These are phyloP conservation scores for Menidia menidia DNA, from an alignment of 2,797 vertebrate species.

Conservation along the genomic window DNA sequence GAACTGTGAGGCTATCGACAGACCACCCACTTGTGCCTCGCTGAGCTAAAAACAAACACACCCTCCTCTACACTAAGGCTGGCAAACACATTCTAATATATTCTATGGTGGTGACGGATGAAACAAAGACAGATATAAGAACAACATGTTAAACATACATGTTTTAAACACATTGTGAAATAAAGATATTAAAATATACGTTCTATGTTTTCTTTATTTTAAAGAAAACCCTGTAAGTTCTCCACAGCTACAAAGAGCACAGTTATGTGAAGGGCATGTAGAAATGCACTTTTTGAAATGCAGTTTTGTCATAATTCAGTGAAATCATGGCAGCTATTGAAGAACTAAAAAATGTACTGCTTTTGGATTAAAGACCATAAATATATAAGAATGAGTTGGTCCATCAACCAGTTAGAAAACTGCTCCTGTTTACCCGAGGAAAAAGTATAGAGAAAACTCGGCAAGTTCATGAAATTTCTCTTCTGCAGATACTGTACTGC, in stretches of 20 bases:
- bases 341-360: not conserved
- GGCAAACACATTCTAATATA: not conserved
- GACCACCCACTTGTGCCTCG: slow-evolving; percentile 37
- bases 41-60: slow-evolving; percentile 51
- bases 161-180: not conserved
- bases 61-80: slow-evolving; percentile 30
- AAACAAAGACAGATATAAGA: not conserved
- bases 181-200: not conserved
- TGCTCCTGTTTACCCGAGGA: slow-evolving; percentile 40
- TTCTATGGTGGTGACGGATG: too few relatives aligned
- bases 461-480: slow-evolving; percentile 38
- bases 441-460: slow-evolving; percentile 36
- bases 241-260: not conserved
- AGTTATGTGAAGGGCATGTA: too few relatives aligned
- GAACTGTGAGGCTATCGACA: slow-evolving; percentile 20
- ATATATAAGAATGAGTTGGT: slow-evolving; percentile 11
- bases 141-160: not conserved
- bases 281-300: too few relatives aligned
- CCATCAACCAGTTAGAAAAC: slow-evolving; percentile 34
- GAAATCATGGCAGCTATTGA: not conserved
- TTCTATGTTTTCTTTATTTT: not conserved
- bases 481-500: slow-evolving; percentile 46
- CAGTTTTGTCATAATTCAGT: too few relatives aligned
- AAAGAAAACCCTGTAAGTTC: not conserved
- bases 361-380: slow-evolving; percentile 17